A percentile compares a stretch with the other conserved stretches of the same genome.
These are phyloP conservation scores for Drosophila truncata DNA, from an alignment of 1,140 invertebrate species.

Conservation along the genomic window DNA sequence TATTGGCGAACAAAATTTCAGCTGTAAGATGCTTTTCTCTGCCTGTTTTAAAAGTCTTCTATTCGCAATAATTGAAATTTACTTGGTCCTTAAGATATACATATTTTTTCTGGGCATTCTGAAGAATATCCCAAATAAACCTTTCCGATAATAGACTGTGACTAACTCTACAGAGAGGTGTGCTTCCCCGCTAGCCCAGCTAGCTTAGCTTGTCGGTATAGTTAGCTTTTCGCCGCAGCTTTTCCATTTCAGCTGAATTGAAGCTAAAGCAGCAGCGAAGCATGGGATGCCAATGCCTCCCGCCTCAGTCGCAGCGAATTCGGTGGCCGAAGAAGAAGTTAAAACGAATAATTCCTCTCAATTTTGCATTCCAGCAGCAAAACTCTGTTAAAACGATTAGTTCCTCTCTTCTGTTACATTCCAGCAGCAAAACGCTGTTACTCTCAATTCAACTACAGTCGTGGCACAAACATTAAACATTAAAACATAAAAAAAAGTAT, in stretches of 20 bases:
- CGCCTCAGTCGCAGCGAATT: constrained; percentile 41
- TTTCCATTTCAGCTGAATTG: neutral
- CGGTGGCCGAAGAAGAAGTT: constrained; percentile 43
- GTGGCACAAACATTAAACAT: too few relatives aligned
- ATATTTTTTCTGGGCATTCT: too few relatives aligned
- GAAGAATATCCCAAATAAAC: neutral
- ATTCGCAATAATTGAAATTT: too few relatives aligned
- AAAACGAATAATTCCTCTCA: too few relatives aligned
- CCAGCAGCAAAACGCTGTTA: too few relatives aligned
- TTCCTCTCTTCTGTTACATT: too few relatives aligned
- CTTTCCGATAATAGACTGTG: neutral
- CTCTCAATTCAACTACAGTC: too few relatives aligned
- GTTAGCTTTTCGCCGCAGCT: constrained; percentile 19
- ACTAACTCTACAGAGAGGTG: neutral
- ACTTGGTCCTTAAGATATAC: too few relatives aligned
- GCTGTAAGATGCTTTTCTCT: too few relatives aligned
- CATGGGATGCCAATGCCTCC: constrained; percentile 1
- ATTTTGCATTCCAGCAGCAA: too few relatives aligned
- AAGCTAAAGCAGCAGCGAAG: neutral
- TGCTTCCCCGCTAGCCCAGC: neutral
- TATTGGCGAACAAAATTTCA: neutral
- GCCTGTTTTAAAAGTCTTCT: neutral
- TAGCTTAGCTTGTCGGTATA: neutral
- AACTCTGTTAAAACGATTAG: too few relatives aligned
- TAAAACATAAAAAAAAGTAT: too few relatives aligned